phyloP scores from a whole-genome alignment of 2,888 invertebrate genomes.

The Leptinotarsa peninsularis region DNA sequence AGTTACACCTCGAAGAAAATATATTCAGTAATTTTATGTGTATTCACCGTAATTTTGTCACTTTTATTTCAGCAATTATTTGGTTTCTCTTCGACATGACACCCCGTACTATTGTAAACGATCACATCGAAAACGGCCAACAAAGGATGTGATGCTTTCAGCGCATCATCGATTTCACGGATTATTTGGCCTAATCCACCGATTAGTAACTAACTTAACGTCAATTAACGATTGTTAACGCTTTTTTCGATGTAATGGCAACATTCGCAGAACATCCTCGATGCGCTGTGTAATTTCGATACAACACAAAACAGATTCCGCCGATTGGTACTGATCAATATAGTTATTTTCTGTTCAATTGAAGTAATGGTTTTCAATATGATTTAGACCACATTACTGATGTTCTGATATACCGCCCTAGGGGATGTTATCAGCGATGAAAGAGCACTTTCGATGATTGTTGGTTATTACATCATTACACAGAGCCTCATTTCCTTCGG shows the following conservation, averaged over 20 bases:
- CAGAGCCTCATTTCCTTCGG: neutral
- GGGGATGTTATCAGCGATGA: slow-evolving; percentile 1
- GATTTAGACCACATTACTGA: slow-evolving; percentile 13
- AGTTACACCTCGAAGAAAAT: too few species aligned
- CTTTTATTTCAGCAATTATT: neutral
- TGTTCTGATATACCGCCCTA: slow-evolving; percentile 1
- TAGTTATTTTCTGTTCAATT: slow-evolving; percentile 22
- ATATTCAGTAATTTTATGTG: too few species aligned
- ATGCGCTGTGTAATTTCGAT: slow-evolving; percentile 20
- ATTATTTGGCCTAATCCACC: slow-evolving; percentile 28
- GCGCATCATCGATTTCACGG: slow-evolving; percentile 29
- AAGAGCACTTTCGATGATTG: slow-evolving; percentile 10
- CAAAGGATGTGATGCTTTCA: slow-evolving; percentile 25
- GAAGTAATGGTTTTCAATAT: slow-evolving; percentile 14
- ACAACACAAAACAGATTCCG: slow-evolving; percentile 24
- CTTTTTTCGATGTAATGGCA: slow-evolving; percentile 26
- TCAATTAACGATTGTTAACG: slow-evolving; percentile 34
- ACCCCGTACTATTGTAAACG: slow-evolving; percentile 7
- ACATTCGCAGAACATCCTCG: slow-evolving; percentile 18
- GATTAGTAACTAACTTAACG: slow-evolving; percentile 28
- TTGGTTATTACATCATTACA: neutral
- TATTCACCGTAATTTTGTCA: neutral
- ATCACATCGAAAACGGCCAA: slow-evolving; percentile 2
- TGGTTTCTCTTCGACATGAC: neutral
- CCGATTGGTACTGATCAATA: slow-evolving; percentile 15